Conservation (phyloP, 1,140 invertebrate genomes). For the Drosophila gunungcola region DNA sequence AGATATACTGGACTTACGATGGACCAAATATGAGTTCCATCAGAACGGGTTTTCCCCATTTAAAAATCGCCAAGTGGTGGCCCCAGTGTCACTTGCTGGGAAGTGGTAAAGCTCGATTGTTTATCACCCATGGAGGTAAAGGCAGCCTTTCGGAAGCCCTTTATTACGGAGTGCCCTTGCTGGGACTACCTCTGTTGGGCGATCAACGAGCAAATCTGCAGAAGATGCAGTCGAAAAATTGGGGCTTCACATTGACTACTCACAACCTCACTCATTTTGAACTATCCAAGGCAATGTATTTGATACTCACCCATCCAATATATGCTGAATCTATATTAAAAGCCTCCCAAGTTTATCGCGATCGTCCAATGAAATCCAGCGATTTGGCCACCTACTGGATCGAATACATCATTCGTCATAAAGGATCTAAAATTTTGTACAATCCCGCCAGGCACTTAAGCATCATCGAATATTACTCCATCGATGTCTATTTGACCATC, state of each 20-base stretch:
- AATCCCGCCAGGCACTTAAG: conserved; percentile 53
- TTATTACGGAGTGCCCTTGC: conserved; percentile 88
- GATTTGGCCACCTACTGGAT: conserved; percentile 62
- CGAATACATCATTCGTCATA: conserved; percentile 83
- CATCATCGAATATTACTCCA: conserved; percentile 33
- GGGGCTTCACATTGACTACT: conserved; percentile 82
- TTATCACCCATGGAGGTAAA: conserved; percentile 90
- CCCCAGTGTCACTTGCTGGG: conserved; percentile 89
- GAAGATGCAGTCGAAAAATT: conserved; percentile 83
- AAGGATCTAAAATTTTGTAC: conserved; percentile 83
- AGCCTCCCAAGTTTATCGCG: conserved; percentile 60
- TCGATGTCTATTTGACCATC: conserved; percentile 49
- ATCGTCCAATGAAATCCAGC: conserved; percentile 66
- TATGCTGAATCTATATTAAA: conserved; percentile 31
- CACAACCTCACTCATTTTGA: conserved; percentile 67
- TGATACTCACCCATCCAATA: conserved; percentile 29
- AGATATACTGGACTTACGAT: conserved; percentile 73
- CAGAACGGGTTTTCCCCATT: conserved; percentile 83
- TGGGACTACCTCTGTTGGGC: conserved; percentile 88
- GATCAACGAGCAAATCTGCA: conserved; percentile 87
- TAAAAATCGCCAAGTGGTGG: conserved; percentile 88
- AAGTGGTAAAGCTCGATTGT: conserved; percentile 87
- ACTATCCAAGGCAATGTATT: conserved; percentile 40
- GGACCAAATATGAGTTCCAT: conserved; percentile 39
- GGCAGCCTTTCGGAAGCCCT: conserved; percentile 89